Percentiles rank a stretch among this genome's conserved stretches.
These are phyloP conservation scores for Dasypogon diadema DNA, from an alignment of 2,888 invertebrate genomes.

Conservation along the genomic window DNA sequence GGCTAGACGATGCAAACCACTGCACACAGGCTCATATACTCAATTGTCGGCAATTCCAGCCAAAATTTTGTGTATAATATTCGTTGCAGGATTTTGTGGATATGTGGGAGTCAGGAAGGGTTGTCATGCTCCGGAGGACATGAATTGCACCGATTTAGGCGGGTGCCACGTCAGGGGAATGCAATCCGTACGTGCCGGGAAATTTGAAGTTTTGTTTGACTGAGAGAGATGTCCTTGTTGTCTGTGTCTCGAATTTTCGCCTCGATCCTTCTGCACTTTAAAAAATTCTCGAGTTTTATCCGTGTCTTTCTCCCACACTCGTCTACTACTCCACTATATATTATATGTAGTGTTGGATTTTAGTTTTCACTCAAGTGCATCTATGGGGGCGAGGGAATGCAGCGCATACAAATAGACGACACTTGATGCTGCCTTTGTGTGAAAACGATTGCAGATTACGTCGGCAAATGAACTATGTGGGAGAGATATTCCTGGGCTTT, in stretches of 20 bases:
- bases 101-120: conserved; percentile 22
- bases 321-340: not conserved
- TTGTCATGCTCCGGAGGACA: conserved; percentile 5
- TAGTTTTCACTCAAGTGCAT: conserved; percentile 19
- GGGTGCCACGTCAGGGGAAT: conserved; percentile 11
- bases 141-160: conserved; percentile 33
- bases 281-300: not conserved
- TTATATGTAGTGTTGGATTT: not conserved
- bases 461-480: not conserved
- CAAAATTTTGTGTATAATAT: conserved; percentile 41
- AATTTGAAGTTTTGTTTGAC: conserved; percentile 20
- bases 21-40: conserved; percentile 57
- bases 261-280: conserved; percentile 14
- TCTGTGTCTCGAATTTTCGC: not conserved
- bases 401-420: conserved; percentile 22
- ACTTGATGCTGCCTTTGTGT: conserved; percentile 25
- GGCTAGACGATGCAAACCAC: conserved; percentile 60
- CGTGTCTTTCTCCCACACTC: not conserved
- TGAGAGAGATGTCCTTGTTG: conserved; percentile 7
- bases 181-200: not conserved
- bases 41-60: conserved; percentile 58
- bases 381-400: conserved; percentile 16
- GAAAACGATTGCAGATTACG: conserved; percentile 26
- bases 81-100: conserved; percentile 18
- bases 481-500: not conserved